Evolutionary conservation across 1,140 invertebrate genomes (phyloP).

Genomic region (Drosophila bifasciata): DNA sequence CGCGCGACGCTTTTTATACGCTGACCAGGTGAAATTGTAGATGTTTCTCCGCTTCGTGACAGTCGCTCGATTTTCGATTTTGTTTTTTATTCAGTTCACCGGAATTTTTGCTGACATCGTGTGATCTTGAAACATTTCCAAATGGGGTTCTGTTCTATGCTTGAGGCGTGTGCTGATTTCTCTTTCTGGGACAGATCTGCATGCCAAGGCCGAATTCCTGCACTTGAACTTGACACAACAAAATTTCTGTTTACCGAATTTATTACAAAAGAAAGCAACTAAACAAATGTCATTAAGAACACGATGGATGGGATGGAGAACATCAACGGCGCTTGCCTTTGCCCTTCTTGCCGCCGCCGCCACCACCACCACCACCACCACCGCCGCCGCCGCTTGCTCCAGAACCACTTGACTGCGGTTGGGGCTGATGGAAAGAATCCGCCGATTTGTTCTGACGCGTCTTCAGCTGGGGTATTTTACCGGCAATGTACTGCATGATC

Average conservation of each 20-base stretch:
- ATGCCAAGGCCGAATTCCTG: slow-evolving; percentile 60
- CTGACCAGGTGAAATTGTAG: slow-evolving; percentile 74
- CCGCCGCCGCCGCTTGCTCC: slow-evolving; percentile 19
- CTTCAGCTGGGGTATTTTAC: slow-evolving; percentile 97
- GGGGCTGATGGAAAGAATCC: slow-evolving; percentile 48
- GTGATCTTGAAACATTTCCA: slow-evolving; percentile 75
- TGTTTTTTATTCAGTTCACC: slow-evolving; percentile 48
- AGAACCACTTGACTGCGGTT: slow-evolving; percentile 52
- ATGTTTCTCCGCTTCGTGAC: slow-evolving; percentile 66
- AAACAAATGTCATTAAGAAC: slow-evolving; percentile 37
- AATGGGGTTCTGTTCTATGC: slow-evolving; percentile 40
- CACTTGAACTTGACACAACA: slow-evolving; percentile 65
- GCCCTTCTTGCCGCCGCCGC: slow-evolving; percentile 73
- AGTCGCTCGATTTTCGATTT: slow-evolving; percentile 64
- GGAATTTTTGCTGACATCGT: slow-evolving; percentile 72
- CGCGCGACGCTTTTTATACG: slow-evolving; percentile 60
- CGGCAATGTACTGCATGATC: slow-evolving; percentile 90
- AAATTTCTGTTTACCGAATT: slow-evolving; percentile 43
- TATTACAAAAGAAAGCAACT: slow-evolving; percentile 70
- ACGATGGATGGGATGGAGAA: background rate
- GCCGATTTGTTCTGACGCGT: slow-evolving; percentile 85
- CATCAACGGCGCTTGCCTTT: slow-evolving; percentile 80
- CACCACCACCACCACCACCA: slow-evolving; percentile 38
- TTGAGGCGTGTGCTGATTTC: slow-evolving; percentile 28
- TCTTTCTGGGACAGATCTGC: slow-evolving; percentile 59